Base-by-base conservation (phyloP, 1,140 invertebrate species). In the Pinna nobilis region DNA sequence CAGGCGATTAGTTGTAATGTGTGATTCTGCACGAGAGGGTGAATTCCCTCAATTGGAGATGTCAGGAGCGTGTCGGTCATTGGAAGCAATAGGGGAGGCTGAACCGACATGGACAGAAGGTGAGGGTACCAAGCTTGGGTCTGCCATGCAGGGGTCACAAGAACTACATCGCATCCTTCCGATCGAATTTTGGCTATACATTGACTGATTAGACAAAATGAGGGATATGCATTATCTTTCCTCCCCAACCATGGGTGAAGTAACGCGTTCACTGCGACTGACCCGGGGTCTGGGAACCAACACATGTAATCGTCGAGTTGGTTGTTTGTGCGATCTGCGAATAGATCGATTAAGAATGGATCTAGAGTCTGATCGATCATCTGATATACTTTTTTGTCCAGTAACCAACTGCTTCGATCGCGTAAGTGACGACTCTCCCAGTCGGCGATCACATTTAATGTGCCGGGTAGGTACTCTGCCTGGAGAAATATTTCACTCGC, bases 131-230 rank as follows among this genome's bases (percentile, higher is more conserved):
- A 80, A 11, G 57, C n/a, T 30, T 80, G 75, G 2, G 78, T 73
- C 59, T 65, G 59, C n/a, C 72, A 80, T 7, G 30, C 18, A 63
- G 79, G 76, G 1, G 68, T 59, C 6, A 80, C 39, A 4, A 78
- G 18, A 15, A 75, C 59, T 32, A 30, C 65, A 23, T 32, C 39
- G 20, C 68, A 59, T 28, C 49, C 28, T 20, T 81, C 73, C 20
- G 60, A n/a, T 35, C 30, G 20, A n/a, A 77, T 53, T 44, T 82
- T 79, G 37, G 63, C 39, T n/a, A 79, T 15, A 33, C 64, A 59
- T 57, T 51, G 18, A 3, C 60, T 55, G n/a, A 79, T 64, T 33
- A 77, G 11, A 60, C 60, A 72, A 66, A 82, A 82, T 51, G 77
- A 77, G 3, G 71, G 65, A 66, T 78, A 76, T 15, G 63, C 25